Percentiles rank a stretch among this genome's conserved stretches.
Evolutionary conservation across 2,888 invertebrate genomes (phyloP).

Genomic region (Spilosoma lubricipeda): DNA sequence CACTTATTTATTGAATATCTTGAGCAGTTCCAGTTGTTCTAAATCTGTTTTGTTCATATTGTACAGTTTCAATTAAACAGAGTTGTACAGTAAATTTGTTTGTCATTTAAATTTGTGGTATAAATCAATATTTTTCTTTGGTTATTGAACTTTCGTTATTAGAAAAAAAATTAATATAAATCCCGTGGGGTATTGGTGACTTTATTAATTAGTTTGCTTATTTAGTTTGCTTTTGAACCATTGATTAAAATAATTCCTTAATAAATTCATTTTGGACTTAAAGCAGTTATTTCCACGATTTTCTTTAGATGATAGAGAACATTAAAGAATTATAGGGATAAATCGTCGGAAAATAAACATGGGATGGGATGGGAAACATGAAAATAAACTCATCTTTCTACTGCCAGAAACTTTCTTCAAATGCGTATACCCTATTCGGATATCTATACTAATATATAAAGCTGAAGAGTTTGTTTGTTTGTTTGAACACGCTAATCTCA

Average conservation of each 20-base stretch:
- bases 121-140: conserved; percentile 50
- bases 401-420: no score
- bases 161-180: not conserved
- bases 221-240: not conserved
- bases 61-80: conserved; percentile 56
- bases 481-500: no score
- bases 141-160: not conserved
- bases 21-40: conserved; percentile 22
- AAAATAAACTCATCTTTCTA: no score
- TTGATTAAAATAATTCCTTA: not conserved
- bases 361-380: no score
- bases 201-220: not conserved
- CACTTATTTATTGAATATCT: conserved; percentile 8
- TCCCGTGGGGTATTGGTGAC: not conserved
- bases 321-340: no score
- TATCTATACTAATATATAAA: no score
- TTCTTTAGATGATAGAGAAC: no score
- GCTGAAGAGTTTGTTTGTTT: no score
- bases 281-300: not conserved
- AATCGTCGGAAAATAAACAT: no score
- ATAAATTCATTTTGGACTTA: not conserved
- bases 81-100: conserved; percentile 55
- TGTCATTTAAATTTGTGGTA: conserved; percentile 52
- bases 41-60: conserved; percentile 38
- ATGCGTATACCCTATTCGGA: no score